Evolutionary conservation across 2,113 vertebrate species (phyloP).

Genomic region (Willisornis vidua): DNA sequence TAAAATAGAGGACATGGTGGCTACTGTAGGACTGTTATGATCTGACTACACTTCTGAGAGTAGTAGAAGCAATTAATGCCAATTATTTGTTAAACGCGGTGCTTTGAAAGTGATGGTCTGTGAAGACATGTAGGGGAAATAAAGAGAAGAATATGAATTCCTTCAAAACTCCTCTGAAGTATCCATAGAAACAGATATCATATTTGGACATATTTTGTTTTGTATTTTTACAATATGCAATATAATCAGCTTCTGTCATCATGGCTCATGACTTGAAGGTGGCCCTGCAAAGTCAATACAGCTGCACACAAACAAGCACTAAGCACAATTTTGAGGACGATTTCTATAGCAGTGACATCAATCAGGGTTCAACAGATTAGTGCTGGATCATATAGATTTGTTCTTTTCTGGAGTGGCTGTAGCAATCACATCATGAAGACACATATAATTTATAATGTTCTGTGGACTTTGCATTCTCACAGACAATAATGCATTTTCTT

Average conservation of each 20-base stretch:
- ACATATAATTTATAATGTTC: neutral
- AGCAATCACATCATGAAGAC: neutral
- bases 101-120: neutral
- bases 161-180: neutral
- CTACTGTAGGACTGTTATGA: neutral
- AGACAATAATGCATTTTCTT: neutral
- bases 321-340: accelerated
- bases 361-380: neutral
- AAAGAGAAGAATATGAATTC: neutral
- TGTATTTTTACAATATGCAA: neutral
- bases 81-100: neutral
- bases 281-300: neutral
- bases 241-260: neutral
- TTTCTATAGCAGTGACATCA: neutral
- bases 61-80: neutral
- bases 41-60: neutral
- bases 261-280: neutral
- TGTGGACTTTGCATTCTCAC: neutral
- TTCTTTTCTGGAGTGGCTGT: neutral
- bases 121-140: neutral
- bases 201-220: neutral
- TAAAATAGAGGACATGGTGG: neutral
- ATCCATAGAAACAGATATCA: neutral
- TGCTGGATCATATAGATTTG: neutral
- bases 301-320: neutral